Percentiles rank a stretch among this genome's conserved stretches.
These are phyloP conservation scores for Psittacula echo DNA, from an alignment of 2,797 vertebrate genomes.

Conservation along the genomic window DNA sequence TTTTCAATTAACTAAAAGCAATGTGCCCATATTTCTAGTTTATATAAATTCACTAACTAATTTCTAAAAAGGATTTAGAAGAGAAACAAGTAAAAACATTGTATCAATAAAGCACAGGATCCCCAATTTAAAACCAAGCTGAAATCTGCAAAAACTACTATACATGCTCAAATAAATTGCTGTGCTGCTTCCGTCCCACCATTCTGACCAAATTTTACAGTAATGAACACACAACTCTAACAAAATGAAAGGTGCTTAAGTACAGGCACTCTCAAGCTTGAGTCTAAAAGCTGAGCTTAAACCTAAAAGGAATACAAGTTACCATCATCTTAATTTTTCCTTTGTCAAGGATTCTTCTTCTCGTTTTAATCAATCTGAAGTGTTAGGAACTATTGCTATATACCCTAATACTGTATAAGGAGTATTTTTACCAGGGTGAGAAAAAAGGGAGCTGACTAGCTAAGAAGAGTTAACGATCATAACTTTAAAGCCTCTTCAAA, in stretches of 20 bases:
- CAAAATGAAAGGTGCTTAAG: background rate
- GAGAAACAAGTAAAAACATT: background rate
- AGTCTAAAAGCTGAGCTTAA: background rate
- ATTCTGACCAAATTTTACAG: background rate
- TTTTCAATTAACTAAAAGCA: background rate
- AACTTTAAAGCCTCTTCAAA: background rate
- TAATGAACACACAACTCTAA: background rate
- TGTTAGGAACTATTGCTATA: background rate
- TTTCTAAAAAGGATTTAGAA: background rate
- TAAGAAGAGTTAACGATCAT: background rate
- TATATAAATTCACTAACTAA: background rate
- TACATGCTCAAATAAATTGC: background rate
- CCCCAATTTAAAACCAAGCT: background rate
- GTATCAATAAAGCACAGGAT: background rate
- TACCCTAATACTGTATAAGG: background rate
- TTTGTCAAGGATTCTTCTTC: background rate
- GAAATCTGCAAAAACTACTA: background rate
- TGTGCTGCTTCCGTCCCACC: background rate
- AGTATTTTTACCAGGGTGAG: background rate
- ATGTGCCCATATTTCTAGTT: background rate
- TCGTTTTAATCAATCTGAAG: background rate
- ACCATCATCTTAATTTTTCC: background rate
- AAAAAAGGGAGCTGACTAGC: background rate
- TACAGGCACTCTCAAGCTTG: background rate
- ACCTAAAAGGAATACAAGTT: background rate